phyloP scores from a whole-genome alignment of 2,113 vertebrate genomes.

The Hyperopisus bebe region DNA sequence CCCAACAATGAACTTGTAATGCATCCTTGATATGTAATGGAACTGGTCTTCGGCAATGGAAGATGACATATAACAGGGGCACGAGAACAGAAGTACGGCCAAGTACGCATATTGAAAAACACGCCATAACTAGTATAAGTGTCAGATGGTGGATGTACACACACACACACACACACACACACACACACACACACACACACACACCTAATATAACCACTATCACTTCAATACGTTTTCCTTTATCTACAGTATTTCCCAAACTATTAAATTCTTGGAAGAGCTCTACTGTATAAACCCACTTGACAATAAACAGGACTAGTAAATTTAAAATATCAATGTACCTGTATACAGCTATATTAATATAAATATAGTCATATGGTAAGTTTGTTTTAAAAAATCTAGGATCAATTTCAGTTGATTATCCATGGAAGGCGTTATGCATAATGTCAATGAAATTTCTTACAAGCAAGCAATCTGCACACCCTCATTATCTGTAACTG shows the following conservation, averaged over 20 bases:
- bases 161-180: no score
- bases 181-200: neutral
- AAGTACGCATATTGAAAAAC: no score
- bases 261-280: neutral
- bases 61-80: no score
- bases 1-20: no score
- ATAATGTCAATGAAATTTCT: neutral
- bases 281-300: neutral
- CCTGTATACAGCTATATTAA: neutral
- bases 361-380: neutral
- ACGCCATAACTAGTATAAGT: no score
- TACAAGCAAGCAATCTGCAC: neutral
- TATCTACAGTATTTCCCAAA: neutral
- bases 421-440: neutral
- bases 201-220: neutral
- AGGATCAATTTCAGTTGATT: neutral
- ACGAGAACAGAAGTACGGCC: no score
- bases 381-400: neutral
- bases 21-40: no score
- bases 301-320: neutral
- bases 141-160: no score
- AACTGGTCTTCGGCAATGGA: no score
- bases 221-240: neutral
- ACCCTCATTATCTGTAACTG: neutral
- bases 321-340: slow-evolving; percentile 20